Base-by-base conservation (phyloP, 92 coral and sea anemone species). In the Phenganax marumi region DNA sequence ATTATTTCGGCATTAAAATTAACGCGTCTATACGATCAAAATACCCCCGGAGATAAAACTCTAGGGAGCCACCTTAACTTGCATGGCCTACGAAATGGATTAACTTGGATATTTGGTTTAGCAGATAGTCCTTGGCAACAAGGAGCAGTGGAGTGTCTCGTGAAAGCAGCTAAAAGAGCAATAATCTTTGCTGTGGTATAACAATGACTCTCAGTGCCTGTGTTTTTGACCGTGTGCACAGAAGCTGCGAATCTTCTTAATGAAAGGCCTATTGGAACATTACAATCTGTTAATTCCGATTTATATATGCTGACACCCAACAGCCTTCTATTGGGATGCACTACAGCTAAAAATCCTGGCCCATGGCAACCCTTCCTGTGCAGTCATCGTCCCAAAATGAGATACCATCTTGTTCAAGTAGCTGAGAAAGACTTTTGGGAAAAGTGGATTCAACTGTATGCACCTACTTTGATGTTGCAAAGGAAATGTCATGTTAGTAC, bases 101-200 rank as follows among this genome's bases (percentile, higher is more conserved):
- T 63, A 26, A 84, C 85, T 8, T 85, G 91, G 91, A 64, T 79
- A n/a, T 88, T 85, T 62, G 91, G 91, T 10, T 81, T 85, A 12
- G 88, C 90, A 8, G 88, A 88, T 74, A 84, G 85, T 63, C 81
- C 88, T 25, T 84, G 90, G 90, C 64, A 88, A 23, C 85, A 88
- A 73, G 91, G 88, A 25, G 91, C 88, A 69, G 91, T 73, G 21
- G 77, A 85, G 52, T 79, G 85, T 0, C 81, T 88, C 9, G 73
- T 88, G 6, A 88, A 88, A 69, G 53, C 54, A 8, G 88, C 86
- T 10, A 88, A 84, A 71, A 80, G 86, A 23, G 86, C 88, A 56
- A 84, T 84, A 47, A 70, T 58, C 68, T 87, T 83, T 68, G 87
- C 87, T 5, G 80, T 16, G 47, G 70, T 33, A 83, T n/a, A 83